phyloP scores from a whole-genome alignment of 2,113 vertebrate genomes.

The Nannobrachium achirus region DNA sequence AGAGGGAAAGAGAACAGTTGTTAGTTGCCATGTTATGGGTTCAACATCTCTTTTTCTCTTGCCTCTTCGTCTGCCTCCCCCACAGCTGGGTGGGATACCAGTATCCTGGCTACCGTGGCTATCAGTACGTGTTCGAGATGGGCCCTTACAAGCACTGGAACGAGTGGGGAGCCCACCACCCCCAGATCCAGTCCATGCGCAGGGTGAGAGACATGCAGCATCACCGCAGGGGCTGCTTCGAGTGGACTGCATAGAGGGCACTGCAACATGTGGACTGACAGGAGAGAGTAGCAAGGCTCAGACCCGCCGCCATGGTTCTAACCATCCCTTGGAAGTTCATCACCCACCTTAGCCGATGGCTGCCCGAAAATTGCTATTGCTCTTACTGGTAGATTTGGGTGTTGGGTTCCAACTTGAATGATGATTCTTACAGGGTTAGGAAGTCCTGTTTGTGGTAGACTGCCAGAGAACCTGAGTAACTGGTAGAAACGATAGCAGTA shows the following conservation, averaged over 20 bases:
- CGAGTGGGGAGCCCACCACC: slow-evolving; percentile 83
- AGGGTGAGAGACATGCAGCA: slow-evolving; percentile 86
- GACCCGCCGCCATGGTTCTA: slow-evolving; percentile 29
- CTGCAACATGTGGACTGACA: slow-evolving; percentile 23
- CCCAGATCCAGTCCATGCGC: slow-evolving; percentile 86
- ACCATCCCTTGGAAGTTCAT: slow-evolving; percentile 48
- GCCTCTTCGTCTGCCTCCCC: not conserved
- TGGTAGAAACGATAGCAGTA: slow-evolving; percentile 47
- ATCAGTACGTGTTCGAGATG: slow-evolving; percentile 82
- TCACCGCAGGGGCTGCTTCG: slow-evolving; percentile 81
- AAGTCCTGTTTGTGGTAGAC: slow-evolving; percentile 34
- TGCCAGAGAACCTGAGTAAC: slow-evolving; percentile 29
- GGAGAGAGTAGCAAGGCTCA: slow-evolving; percentile 36
- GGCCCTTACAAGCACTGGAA: slow-evolving; percentile 85
- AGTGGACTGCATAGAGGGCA: slow-evolving; percentile 67
- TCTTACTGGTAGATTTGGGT: slow-evolving; percentile 50
- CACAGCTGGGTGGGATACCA: slow-evolving; percentile 86
- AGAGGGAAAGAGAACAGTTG: not conserved
- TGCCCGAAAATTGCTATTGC: slow-evolving; percentile 42
- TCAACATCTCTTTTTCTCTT: slow-evolving; percentile 8
- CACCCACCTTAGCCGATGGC: slow-evolving; percentile 33
- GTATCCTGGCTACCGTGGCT: slow-evolving; percentile 86
- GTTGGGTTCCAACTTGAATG: slow-evolving; percentile 30
- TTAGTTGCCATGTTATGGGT: not conserved
- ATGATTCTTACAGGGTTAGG: slow-evolving; percentile 22